Evolutionary conservation across 2,888 invertebrate genomes (phyloP).

Genomic region (Ernsta delagoae): DNA sequence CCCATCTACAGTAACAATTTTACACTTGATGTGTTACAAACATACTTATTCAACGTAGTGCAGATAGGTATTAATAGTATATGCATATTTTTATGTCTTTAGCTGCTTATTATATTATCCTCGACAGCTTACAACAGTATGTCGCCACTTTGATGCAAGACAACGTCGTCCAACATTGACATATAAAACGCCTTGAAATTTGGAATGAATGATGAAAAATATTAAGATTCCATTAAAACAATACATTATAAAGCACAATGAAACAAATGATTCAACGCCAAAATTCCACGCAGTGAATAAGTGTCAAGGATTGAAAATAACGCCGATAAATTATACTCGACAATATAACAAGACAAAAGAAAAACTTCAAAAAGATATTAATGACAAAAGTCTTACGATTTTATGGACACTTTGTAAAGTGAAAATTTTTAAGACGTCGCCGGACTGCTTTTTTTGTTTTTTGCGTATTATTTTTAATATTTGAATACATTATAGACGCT

Average conservation of each 20-base stretch:
- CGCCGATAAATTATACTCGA: slow-evolving; percentile 23
- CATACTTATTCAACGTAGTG: no score
- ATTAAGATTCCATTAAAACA: slow-evolving; percentile 29
- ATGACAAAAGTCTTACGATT: slow-evolving; percentile 6
- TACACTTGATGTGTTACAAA: no score
- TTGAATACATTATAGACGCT: no score
- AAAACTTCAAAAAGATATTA: slow-evolving; percentile 23
- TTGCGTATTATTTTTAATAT: no score
- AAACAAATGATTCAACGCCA: slow-evolving; percentile 29
- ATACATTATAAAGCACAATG: slow-evolving; percentile 24
- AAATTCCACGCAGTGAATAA: slow-evolving; percentile 22
- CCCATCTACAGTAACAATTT: no score
- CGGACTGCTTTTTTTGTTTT: no score
- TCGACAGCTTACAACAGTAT: no score
- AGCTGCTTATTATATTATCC: no score
- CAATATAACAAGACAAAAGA: slow-evolving; percentile 27
- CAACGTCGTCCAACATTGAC: neutral
- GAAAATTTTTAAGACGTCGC: neutral
- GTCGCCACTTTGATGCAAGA: slow-evolving; percentile 3
- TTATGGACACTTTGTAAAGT: neutral
- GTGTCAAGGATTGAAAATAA: slow-evolving; percentile 26
- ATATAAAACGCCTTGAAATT: slow-evolving; percentile 10
- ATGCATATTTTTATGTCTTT: no score
- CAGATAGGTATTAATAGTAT: no score
- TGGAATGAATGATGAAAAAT: slow-evolving; percentile 10